Percentiles rank a stretch among this genome's conserved stretches.
Evolutionary conservation across 2,888 invertebrate genomes (phyloP).

Genomic region (Drosophila anomelani): DNA sequence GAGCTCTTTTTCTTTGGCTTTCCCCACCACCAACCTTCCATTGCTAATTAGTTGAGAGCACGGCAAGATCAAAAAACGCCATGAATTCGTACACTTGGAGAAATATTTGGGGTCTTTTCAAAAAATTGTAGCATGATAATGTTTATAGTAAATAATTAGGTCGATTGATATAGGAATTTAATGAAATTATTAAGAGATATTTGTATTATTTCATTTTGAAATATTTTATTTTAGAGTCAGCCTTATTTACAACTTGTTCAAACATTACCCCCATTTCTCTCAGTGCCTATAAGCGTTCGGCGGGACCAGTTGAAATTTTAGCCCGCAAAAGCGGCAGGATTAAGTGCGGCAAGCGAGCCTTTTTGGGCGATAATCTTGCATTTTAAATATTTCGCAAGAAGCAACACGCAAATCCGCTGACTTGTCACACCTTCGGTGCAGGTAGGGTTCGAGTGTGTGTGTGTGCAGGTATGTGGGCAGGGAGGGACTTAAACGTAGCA

Average conservation of each 20-base stretch:
- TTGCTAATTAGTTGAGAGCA: conserved; percentile 72
- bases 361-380: conserved; percentile 73
- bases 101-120: too few relatives aligned
- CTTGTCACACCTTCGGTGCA: conserved; percentile 77
- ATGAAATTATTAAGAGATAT: too few relatives aligned
- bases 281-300: conserved; percentile 1
- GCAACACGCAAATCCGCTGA: conserved; percentile 79
- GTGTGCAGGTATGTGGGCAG: conserved; percentile 21
- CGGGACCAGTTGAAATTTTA: conserved; percentile 30
- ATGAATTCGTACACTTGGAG: neutral
- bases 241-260: too few relatives aligned
- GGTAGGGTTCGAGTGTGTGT: conserved; percentile 39
- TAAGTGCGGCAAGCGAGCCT: conserved; percentile 61
- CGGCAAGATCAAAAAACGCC: conserved; percentile 46
- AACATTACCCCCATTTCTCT: neutral
- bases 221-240: neutral
- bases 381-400: conserved; percentile 78
- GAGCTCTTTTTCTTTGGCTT: conserved; percentile 4
- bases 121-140: too few relatives aligned
- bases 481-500: conserved; percentile 44
- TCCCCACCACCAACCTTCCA: conserved; percentile 11
- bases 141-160: too few relatives aligned
- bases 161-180: too few relatives aligned
- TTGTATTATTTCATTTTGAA: too few relatives aligned
- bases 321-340: conserved; percentile 64